Evolutionary conservation across 2,797 vertebrate genomes (phyloP), one percentile per base, ranked within the genome.

Genomic region (Adelosebastes latens): DNA sequence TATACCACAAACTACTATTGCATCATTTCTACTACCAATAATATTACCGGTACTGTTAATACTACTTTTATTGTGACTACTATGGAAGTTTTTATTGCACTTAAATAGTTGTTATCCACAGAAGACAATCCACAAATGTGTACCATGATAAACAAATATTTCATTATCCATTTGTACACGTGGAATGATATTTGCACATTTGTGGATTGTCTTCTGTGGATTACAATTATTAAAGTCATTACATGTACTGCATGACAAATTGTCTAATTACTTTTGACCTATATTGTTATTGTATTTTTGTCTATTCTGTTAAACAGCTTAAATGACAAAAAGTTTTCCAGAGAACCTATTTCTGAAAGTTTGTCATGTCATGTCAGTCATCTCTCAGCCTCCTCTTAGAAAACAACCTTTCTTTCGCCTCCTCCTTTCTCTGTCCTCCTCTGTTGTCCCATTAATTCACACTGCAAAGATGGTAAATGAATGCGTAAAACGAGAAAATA

Each of bases 401-500:
- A 25, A n/a, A 77, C 22, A 16, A 60, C n/a, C 32, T 29, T 67
- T 58, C 24, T 32, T 78, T 72, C 1, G 3, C 22, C 39, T 36
- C 42, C 12, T 16, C 11, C 4, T 71, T 75, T 36, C 24, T 67
- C 31, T 72, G 31, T 12, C 55, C n/a, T 78, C 29, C 18, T 82
- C 60, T 70, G 49, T 82, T 74, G 25, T 88, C 27, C 61, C 53
- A 29, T 80, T 79, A 82, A 83, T 68, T 77, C 27, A 80, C 7
- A 72, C 42, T 32, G 69, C 55, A 77, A 87, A 63, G 56, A 65
- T n/a, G 32, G 56, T 8, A 75, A 77, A 83, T 73, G 1, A 82
- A 77, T 61, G 68, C 20, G 3, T 69, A 69, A 82, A 80, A 77
- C 27, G 4, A 75, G 27, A 80, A 84, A 88, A 81, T 66, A 77